These are phyloP conservation scores for cattle (Bos taurus) DNA, from an alignment of 2,113 vertebrate genomes.

Conservation along the genomic window ARS-UCD2.0 NC_037344.1:62203501-62204000, in stretches of 20 bases:
- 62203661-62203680: neutral
- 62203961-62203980: neutral
- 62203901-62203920: neutral
- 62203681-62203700: neutral
- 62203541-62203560: neutral
- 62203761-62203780: neutral
- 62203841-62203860: neutral
- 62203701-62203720: neutral
- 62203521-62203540: neutral
- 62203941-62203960: neutral
- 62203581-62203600: neutral
- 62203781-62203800: neutral
- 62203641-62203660: neutral
- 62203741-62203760: neutral
- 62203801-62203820: neutral
- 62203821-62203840: neutral
- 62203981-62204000: neutral
- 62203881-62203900: neutral
- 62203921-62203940: neutral
- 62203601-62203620: neutral
- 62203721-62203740: neutral
- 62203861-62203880: neutral
- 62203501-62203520: neutral
- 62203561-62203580: neutral
- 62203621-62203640: neutral